Percentiles rank a stretch among this genome's conserved stretches.
Conservation (phyloP, 2,797 vertebrate genomes). For the Sebastiscus tertius region DNA sequence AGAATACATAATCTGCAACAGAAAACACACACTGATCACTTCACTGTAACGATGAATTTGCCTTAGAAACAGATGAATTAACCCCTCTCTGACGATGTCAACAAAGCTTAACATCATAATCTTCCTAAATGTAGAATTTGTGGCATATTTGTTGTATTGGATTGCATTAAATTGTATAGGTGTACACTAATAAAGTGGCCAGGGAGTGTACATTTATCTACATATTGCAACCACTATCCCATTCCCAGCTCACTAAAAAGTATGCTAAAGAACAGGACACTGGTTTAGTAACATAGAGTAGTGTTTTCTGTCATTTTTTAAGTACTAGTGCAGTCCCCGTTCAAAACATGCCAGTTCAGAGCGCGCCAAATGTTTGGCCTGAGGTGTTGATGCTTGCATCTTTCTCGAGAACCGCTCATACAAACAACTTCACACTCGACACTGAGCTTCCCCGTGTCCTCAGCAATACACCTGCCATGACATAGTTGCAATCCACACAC, state of each 20-base stretch:
- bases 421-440: not conserved
- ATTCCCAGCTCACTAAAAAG: not conserved
- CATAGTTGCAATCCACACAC: not conserved
- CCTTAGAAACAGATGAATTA: too few relatives aligned
- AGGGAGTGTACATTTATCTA: not conserved
- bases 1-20: constrained; percentile 96
- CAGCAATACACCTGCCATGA: not conserved
- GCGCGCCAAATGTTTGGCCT: too few relatives aligned
- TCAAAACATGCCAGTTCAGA: not conserved
- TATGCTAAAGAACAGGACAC: not conserved
- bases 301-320: not conserved
- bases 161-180: not conserved
- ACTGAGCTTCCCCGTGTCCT: not conserved
- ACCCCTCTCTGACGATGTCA: not conserved
- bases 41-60: not conserved
- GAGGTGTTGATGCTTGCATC: too few relatives aligned
- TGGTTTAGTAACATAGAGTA: not conserved
- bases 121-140: not conserved
- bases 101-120: not conserved
- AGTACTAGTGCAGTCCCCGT: not conserved
- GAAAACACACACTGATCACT: constrained; percentile 30
- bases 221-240: not conserved
- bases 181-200: not conserved
- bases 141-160: not conserved
- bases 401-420: not conserved